These are phyloP conservation scores for Aphelinus atriplicis DNA, from an alignment of 1,140 invertebrate species.

Conservation along the genomic window DNA sequence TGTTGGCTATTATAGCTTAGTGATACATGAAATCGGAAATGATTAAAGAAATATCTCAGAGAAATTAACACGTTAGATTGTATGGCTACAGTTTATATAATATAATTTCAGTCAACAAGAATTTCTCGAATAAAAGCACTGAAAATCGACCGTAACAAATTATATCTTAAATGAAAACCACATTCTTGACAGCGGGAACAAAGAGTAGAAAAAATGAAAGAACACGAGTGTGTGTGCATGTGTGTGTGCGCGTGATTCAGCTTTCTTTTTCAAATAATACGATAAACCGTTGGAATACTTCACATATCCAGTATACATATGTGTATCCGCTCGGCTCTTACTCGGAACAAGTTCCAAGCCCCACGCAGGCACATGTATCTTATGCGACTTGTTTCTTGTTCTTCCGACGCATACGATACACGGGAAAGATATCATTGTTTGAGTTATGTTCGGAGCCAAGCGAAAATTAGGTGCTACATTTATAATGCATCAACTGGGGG, in stretches of 20 bases:
- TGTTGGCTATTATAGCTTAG: too few species aligned
- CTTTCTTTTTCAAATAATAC: conserved; percentile 16
- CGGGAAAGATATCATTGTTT: conserved; percentile 14
- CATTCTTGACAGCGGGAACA: neutral
- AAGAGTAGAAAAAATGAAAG: neutral
- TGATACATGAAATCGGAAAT: too few species aligned
- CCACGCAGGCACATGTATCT: conserved; percentile 7
- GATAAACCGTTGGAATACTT: conserved; percentile 21
- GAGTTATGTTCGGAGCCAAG: neutral
- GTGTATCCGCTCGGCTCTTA: neutral
- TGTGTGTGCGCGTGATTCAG: neutral
- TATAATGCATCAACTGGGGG: neutral
- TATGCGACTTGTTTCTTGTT: conserved; percentile 2
- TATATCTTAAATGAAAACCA: too few species aligned
- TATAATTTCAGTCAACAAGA: too few species aligned
- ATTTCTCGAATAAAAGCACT: too few species aligned
- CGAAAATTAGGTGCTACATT: conserved; percentile 18
- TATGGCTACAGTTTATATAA: too few species aligned
- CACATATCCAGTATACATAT: neutral
- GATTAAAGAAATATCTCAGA: too few species aligned
- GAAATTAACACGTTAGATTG: too few species aligned
- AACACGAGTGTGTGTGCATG: too few species aligned
- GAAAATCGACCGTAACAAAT: too few species aligned
- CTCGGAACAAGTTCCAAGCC: conserved; percentile 15
- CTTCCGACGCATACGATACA: conserved; percentile 1